phyloP scores from a whole-genome alignment of 2,797 vertebrate genomes.

The Sarcoramphus papa region DNA sequence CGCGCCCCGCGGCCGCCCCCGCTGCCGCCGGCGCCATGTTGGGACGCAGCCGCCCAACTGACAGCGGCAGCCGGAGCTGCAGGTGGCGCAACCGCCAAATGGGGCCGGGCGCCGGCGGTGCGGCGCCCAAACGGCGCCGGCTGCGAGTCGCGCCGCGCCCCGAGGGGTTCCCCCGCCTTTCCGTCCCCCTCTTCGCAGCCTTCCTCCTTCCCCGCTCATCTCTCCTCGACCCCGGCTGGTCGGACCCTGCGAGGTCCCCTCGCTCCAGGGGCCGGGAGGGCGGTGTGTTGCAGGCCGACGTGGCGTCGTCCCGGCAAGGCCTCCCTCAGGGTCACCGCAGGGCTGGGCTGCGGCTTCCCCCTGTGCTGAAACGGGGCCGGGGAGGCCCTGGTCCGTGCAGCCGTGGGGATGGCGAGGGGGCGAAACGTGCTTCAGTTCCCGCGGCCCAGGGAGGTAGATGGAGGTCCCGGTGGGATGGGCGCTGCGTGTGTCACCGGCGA shows the following conservation, averaged over 20 bases:
- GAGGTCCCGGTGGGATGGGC: not conserved
- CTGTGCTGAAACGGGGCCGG: not conserved
- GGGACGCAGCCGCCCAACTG: constrained; percentile 81
- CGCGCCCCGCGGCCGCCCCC: constrained; percentile 62
- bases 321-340: not conserved
- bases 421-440: accelerated
- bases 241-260: not conserved
- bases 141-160: not conserved
- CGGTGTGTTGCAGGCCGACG: not conserved
- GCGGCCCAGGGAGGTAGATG: not conserved
- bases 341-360: not conserved
- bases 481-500: accelerated
- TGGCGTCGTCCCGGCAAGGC: not conserved
- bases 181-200: not conserved
- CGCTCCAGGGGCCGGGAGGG: not conserved
- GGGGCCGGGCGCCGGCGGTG: constrained; percentile 24
- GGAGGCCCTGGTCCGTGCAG: not conserved
- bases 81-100: constrained; percentile 36
- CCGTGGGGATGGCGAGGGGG: not conserved
- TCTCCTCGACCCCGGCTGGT: accelerated
- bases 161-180: accelerated
- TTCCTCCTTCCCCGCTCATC: not conserved
- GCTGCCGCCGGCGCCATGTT: constrained; percentile 76
- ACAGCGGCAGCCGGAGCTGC: constrained; percentile 70
- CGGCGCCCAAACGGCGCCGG: not conserved